Evolutionary conservation across 2,888 invertebrate genomes (phyloP), one percentile per base, ranked within the genome.

Genomic region (Operophtera brumata): DNA sequence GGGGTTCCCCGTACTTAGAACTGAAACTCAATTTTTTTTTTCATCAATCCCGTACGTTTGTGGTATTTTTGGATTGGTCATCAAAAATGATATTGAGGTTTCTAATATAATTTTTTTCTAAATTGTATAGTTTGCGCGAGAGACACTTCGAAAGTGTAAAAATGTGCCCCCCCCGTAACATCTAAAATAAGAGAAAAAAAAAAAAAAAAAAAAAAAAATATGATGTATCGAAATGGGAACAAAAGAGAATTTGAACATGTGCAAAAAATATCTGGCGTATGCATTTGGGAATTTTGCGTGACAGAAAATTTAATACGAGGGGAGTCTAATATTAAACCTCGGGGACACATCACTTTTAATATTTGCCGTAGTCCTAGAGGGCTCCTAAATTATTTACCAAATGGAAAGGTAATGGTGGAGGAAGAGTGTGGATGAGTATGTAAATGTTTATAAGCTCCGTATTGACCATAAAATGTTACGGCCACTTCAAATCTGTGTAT

Each of bases 311-410:
- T 89, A 88, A 90, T 89, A 85, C 87, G 82, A 84, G 88, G 90
- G 90, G 88, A 83, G 86, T 87, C 85, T 84, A 85, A 88, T 89
- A 90, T 89, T 89, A 89, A 89, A 85, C 89, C 89, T 86, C 72
- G 73, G 89, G 89, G 90, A 90, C 82, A 86, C 89, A 90, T 90
- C 89, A 89, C 86, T 90, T 90, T 90, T 90, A 90, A 90, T 90
- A 90, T 89, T 83, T 88, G 84, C 82, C 81, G 82, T 70, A 73
- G 83, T 85, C 89, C 88, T 90, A 78, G 82, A 83, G 90, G 89
- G 82, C 83, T 80, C 76, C 84, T 89, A 90, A 89, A 90, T 90
- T 90, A 90, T 90, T 89, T 87, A 87, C 86, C 84, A 87, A 90
- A 90, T 89, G 86, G 87, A 86, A 87, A 90, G 89, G 89, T 89